Percentiles rank a stretch among this genome's conserved stretches.
phyloP scores from a whole-genome alignment of 53 echinoderm and acorn worm genomes.

The Mesocentrotus franciscanus region DNA sequence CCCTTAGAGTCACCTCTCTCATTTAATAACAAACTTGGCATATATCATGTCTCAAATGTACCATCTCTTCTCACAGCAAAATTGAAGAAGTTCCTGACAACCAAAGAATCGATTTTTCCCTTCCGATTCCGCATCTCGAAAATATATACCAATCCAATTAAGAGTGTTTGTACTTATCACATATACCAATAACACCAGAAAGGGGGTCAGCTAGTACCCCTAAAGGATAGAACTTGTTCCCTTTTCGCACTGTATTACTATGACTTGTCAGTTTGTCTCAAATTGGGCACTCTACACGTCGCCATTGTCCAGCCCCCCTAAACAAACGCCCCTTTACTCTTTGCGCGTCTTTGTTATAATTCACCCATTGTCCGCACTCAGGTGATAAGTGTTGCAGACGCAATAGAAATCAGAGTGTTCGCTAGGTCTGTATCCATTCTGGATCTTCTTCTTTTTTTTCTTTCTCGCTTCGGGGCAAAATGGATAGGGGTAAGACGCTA shows the following conservation, averaged over 20 bases:
- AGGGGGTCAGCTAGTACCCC: neutral
- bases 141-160: neutral
- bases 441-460: neutral
- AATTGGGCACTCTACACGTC: constrained; percentile 53
- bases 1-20: too few species aligned
- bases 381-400: constrained; percentile 52
- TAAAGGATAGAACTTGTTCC: neutral
- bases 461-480: neutral
- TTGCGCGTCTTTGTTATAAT: constrained; percentile 48
- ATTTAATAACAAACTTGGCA: too few species aligned
- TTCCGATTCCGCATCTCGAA: neutral
- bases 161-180: constrained; percentile 4
- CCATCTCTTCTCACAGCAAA: neutral
- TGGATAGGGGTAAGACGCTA: constrained; percentile 50
- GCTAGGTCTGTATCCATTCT: constrained; percentile 49
- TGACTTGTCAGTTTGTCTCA: constrained; percentile 68
- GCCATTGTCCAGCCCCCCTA: constrained; percentile 21
- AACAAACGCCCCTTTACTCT: constrained; percentile 48
- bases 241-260: constrained; percentile 71
- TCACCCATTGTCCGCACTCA: neutral
- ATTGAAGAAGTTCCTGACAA: neutral
- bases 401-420: neutral
- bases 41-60: neutral
- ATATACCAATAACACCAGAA: constrained; percentile 12
- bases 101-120: neutral